Conservation (phyloP, 1,140 invertebrate genomes). For the Dysdera silvatica region DNA sequence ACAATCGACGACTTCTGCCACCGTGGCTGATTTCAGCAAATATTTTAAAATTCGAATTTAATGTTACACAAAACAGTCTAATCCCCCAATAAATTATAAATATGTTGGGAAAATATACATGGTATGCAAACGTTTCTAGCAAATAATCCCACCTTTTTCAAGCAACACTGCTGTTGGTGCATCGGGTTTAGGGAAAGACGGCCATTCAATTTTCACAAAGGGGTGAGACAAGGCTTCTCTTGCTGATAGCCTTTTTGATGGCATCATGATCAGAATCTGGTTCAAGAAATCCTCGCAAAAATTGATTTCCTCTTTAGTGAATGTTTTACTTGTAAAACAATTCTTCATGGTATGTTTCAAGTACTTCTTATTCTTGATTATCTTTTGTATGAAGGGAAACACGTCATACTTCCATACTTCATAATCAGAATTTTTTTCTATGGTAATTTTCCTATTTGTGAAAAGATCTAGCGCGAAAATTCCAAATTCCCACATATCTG, state of each 20-base stretch:
- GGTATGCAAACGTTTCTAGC: too few species aligned
- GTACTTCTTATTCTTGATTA: conserved; percentile 1
- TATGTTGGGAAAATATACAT: too few species aligned
- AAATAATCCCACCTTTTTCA: too few species aligned
- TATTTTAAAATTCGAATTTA: too few species aligned
- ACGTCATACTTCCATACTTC: conserved; percentile 5
- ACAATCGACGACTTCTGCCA: too few species aligned
- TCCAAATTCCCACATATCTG: conserved; percentile 16
- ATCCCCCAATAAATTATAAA: too few species aligned
- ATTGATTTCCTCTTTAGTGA: background rate
- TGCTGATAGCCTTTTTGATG: background rate
- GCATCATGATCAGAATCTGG: background rate
- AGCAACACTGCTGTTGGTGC: too few species aligned
- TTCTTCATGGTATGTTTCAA: background rate
- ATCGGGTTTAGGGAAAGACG: too few species aligned
- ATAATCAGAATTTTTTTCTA: background rate
- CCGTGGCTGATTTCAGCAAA: too few species aligned
- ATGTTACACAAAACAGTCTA: too few species aligned
- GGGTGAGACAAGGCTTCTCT: background rate
- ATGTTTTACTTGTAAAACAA: background rate
- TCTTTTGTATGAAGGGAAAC: conserved; percentile 4
- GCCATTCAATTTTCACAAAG: background rate
- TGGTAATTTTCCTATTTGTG: background rate
- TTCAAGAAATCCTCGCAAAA: background rate
- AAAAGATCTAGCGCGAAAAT: conserved; percentile 5